phyloP scores from a whole-genome alignment of 2,888 invertebrate species.

The Drosophila imparisetae region DNA sequence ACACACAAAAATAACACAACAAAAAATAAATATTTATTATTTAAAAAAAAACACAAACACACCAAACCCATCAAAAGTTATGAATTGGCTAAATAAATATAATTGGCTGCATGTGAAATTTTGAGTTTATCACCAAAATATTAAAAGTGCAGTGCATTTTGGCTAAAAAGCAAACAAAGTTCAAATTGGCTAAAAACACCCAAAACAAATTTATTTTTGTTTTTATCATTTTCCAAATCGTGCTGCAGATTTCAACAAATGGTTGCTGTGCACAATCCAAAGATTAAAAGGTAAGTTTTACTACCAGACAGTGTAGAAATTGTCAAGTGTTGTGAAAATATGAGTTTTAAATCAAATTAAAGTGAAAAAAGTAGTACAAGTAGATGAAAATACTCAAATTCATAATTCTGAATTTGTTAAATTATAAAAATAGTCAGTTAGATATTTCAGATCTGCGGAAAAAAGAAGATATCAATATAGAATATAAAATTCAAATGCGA shows the following conservation, averaged over 20 bases:
- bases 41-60: slow-evolving; percentile 25
- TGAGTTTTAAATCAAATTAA: neutral
- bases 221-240: slow-evolving; percentile 32
- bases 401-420: neutral
- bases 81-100: slow-evolving; percentile 64
- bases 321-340: neutral
- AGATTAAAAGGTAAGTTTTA: slow-evolving; percentile 49
- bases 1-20: slow-evolving; percentile 16
- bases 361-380: neutral
- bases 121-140: slow-evolving; percentile 28
- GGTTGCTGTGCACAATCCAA: slow-evolving; percentile 27
- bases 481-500: neutral
- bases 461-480: neutral
- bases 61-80: slow-evolving; percentile 22
- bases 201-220: slow-evolving; percentile 30
- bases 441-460: neutral
- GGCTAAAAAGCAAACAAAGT: slow-evolving; percentile 15
- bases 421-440: neutral
- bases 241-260: slow-evolving; percentile 34
- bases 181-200: slow-evolving; percentile 4
- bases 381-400: neutral
- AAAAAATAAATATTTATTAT: slow-evolving; percentile 21
- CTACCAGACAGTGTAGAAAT: neutral
- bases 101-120: slow-evolving; percentile 57
- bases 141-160: slow-evolving; percentile 61